Conservation (phyloP, 2,888 invertebrate genomes). For the Nowickia ferox region DNA sequence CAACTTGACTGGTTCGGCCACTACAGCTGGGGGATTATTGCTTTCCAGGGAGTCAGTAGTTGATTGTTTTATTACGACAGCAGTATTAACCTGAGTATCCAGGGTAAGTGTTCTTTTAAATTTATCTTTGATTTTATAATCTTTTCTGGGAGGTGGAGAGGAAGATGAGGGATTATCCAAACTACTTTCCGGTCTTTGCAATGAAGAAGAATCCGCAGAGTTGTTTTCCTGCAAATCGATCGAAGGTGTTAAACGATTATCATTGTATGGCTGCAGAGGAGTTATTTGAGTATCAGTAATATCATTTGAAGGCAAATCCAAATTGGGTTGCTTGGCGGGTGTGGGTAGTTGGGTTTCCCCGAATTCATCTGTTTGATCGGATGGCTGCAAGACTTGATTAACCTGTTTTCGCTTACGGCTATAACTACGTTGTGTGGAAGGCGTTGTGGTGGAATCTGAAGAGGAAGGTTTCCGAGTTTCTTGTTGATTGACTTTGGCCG, state of each 20-base stretch:
- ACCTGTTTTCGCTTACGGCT: conserved; percentile 81
- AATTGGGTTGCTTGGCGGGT: conserved; percentile 75
- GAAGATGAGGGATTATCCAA: conserved; percentile 73
- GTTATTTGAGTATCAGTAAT: conserved; percentile 66
- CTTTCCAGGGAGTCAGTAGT: conserved; percentile 58
- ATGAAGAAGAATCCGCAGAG: conserved; percentile 74
- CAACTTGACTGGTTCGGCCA: conserved; percentile 85
- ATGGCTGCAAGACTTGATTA: conserved; percentile 76
- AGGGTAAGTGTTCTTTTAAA: conserved; percentile 81
- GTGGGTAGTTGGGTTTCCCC: conserved; percentile 71
- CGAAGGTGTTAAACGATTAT: conserved; percentile 68
- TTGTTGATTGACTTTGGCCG: conserved; percentile 76
- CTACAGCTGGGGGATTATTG: conserved; percentile 83
- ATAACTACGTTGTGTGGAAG: conserved; percentile 77
- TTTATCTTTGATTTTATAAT: conserved; percentile 82
- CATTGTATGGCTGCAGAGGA: conserved; percentile 66
- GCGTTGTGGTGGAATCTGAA: conserved; percentile 46
- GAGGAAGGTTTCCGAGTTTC: conserved; percentile 52
- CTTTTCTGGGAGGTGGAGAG: conserved; percentile 79
- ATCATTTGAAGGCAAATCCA: conserved; percentile 71
- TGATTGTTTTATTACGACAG: conserved; percentile 73
- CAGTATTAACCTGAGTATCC: conserved; percentile 77
- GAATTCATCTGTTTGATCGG: conserved; percentile 63
- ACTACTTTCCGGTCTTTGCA: conserved; percentile 71
- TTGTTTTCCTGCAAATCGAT: conserved; percentile 74